phyloP scores from a whole-genome alignment of 2,888 invertebrate species.

The Sinohyriopsis cumingii region DNA sequence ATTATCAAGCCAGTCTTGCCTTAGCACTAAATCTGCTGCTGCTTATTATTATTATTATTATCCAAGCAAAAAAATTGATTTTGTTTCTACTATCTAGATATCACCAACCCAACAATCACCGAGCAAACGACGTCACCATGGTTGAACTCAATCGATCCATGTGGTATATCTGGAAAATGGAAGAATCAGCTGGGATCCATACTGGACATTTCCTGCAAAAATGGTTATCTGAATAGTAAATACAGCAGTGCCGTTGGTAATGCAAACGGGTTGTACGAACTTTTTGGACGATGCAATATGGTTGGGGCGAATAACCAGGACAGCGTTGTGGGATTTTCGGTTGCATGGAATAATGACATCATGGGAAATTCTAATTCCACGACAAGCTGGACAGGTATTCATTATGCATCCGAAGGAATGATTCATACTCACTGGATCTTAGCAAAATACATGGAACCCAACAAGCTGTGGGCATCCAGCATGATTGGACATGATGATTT shows the following conservation, averaged over 20 bases:
- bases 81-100: too few relatives aligned
- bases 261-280: neutral
- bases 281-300: slow-evolving; percentile 5
- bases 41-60: too few relatives aligned
- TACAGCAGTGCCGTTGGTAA: slow-evolving; percentile 8
- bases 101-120: too few relatives aligned
- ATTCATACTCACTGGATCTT: slow-evolving; percentile 7
- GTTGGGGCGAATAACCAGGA: too few relatives aligned
- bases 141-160: too few relatives aligned
- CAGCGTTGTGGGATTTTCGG: slow-evolving; percentile 2
- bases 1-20: too few relatives aligned
- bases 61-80: too few relatives aligned
- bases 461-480: slow-evolving; percentile 3
- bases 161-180: slow-evolving; percentile 7
- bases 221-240: neutral
- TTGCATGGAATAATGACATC: slow-evolving; percentile 5
- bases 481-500: slow-evolving; percentile 4
- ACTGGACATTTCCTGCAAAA: neutral
- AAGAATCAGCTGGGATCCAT: slow-evolving; percentile 3
- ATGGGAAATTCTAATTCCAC: slow-evolving; percentile 5
- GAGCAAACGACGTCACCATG: too few relatives aligned
- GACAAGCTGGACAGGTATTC: slow-evolving; percentile 1
- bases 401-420: slow-evolving; percentile 2
- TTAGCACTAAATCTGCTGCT: too few relatives aligned
- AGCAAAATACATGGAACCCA: neutral